These are phyloP conservation scores for Heterochromis multidens DNA, from an alignment of 2,113 vertebrate genomes.

Conservation along the genomic window DNA sequence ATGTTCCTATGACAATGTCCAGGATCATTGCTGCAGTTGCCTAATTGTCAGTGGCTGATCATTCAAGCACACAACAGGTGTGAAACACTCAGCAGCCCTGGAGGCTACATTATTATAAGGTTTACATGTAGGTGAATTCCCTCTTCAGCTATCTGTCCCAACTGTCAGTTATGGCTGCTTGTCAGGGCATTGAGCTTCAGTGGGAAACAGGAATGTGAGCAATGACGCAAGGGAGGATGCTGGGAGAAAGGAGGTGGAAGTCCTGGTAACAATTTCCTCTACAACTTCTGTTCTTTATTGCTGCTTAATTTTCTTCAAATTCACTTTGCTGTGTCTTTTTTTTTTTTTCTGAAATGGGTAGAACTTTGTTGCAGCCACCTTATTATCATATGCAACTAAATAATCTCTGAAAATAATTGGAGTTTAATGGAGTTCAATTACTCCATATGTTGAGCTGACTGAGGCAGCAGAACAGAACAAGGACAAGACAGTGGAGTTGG, in stretches of 20 bases:
- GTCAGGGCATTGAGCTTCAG: not conserved
- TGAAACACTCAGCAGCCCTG: not conserved
- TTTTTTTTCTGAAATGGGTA: not conserved
- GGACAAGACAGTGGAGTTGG: no score
- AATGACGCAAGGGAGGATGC: not conserved
- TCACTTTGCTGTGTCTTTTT: not conserved
- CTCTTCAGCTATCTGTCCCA: not conserved
- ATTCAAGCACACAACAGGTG: not conserved
- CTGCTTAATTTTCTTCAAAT: not conserved
- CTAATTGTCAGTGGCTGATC: not conserved
- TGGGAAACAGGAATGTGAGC: constrained; percentile 24
- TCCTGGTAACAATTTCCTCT: not conserved
- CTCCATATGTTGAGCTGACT: not conserved
- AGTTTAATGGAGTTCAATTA: no score
- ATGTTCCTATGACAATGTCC: not conserved
- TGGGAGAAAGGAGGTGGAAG: not conserved
- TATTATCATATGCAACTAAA: fast-evolving
- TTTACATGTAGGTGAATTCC: not conserved
- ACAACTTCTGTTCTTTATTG: no score
- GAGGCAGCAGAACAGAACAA: no score
- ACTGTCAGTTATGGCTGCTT: not conserved
- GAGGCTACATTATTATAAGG: not conserved
- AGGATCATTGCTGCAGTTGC: not conserved
- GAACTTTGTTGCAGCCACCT: not conserved
- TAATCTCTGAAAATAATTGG: not conserved